Evolutionary conservation across 2,113 vertebrate species (phyloP), one percentile per base, ranked within the genome.

Genomic region (Chunga burmeisteri): DNA sequence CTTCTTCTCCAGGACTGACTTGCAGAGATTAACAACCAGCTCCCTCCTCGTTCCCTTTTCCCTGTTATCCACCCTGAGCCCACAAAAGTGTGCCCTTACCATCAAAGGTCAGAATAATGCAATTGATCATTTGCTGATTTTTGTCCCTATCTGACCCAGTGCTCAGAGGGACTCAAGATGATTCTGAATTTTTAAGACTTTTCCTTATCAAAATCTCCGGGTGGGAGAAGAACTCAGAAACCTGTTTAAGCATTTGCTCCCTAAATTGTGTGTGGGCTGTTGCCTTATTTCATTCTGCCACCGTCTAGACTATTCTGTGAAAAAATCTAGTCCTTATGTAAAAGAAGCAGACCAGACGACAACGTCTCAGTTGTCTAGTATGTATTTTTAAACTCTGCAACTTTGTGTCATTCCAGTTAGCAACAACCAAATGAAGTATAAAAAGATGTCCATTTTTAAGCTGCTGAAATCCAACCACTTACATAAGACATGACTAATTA

Each of bases 401-500:
- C 87, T 96, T 97, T 92, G 71, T 96, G 94, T 73, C 90, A 93
- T 95, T 94, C 79, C 79, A 86, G 93, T 88, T 95, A 90, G 88
- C 70, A 92, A 93, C 79, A 90, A 96, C 92, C 70, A 86, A 87
- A 85, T 6, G 81, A 86, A 86, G 75, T 88, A 96, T 88, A 94
- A 96, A 96, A 96, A 95, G 63, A 93, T 81, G 88, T 82, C 92
- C 70, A 86, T 95, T 95, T 97, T 95, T 93, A 93, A 93, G 81
- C 59, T 94, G 42, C 65, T 4, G 30, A 96, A 91, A 94, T 91
- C 89, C 83, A 96, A 79, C 38, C 0, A 2, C 80, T 96, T 96
- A 94, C 63, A 77, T 94, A 96, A 96, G 79, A 95, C n/a, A 73
- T 90, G 93, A 93, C 93, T 96, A 96, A 95, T 92, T 95, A 93